Base-by-base conservation (phyloP, 53 echinoderm and acorn worm species). In the Apostichopus leukothele region DNA sequence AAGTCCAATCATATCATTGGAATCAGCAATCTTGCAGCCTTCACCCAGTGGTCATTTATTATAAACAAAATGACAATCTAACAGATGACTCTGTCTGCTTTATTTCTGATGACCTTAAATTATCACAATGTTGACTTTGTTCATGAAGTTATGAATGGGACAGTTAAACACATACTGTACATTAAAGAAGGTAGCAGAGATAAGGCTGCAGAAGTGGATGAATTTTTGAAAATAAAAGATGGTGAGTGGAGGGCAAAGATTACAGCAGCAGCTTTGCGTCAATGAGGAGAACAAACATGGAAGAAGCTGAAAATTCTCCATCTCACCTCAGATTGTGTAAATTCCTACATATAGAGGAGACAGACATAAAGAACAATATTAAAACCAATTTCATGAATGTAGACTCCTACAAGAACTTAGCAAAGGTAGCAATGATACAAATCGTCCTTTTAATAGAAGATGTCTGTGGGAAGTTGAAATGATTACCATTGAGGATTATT, bases 281-380 rank as follows among this genome's bases (percentile, higher is more conserved):
- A 93, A 88, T 55, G 80, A 74, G 75, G 80, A 74, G 75, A 84
- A 23, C 84, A 9, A 39, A 6, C 22, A 3, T 93, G 90, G 90
- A 91, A 83, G 26, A 66, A 77, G 13, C 79, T 88, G 51, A 74
- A 91, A 53, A 50, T 89, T 2, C 88, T 93, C 18, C 93, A 90
- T 12, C 90, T 93, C 21, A 93, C 93, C 7, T 78, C 89, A 11
- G 93, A 93, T 66, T 91, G 91, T 73, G 75, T 91, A 23, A 8
- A 13, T 89, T 66, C 57, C 83, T 93, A 0, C 51, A 57, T 3
- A n/a, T n/a, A n/a, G 23, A 89, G 59, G 57, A 57, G 57, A 57
- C 57, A 7, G 10, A 57, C 57, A 0, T 57, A 57, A 9, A 9
- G 4, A 71, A n/a, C 71, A 52, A 9, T 5, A 51, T 80, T 5